Evolutionary conservation across 2,888 invertebrate genomes (phyloP).

Genomic region (Elmis aenea): DNA sequence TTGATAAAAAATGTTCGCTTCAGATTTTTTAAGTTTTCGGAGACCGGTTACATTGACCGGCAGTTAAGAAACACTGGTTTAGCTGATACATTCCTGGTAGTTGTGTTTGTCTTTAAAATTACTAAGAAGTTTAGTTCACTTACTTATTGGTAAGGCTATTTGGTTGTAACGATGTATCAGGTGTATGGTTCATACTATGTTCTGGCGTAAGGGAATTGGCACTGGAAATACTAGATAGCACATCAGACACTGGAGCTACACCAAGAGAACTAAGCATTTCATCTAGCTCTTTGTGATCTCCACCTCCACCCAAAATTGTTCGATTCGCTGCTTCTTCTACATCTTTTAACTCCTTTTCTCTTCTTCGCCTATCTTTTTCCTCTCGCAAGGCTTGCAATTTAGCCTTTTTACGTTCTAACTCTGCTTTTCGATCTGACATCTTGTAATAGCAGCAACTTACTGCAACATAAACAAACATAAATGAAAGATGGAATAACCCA

Average conservation of each 20-base stretch:
- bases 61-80: too few relatives aligned
- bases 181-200: slow-evolving; percentile 71
- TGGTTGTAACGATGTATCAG: slow-evolving; percentile 74
- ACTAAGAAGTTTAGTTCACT: slow-evolving; percentile 10
- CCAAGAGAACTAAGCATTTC: slow-evolving; percentile 83
- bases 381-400: slow-evolving; percentile 85
- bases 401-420: slow-evolving; percentile 86
- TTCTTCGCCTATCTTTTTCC: slow-evolving; percentile 78
- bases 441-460: too few relatives aligned
- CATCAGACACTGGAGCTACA: slow-evolving; percentile 83
- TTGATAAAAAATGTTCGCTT: too few relatives aligned
- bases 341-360: slow-evolving; percentile 85
- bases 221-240: slow-evolving; percentile 76
- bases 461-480: too few relatives aligned
- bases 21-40: too few relatives aligned
- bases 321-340: slow-evolving; percentile 65
- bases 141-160: slow-evolving; percentile 53
- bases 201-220: slow-evolving; percentile 77
- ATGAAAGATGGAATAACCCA: too few relatives aligned
- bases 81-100: too few relatives aligned
- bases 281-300: slow-evolving; percentile 67
- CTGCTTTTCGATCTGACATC: slow-evolving; percentile 88
- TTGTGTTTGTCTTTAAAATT: too few relatives aligned
- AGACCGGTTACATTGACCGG: too few relatives aligned
- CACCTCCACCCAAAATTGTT: slow-evolving; percentile 47